These are phyloP conservation scores for Hydroisotoma schaefferi DNA, from an alignment of 2,888 invertebrate species.

Conservation along the genomic window DNA sequence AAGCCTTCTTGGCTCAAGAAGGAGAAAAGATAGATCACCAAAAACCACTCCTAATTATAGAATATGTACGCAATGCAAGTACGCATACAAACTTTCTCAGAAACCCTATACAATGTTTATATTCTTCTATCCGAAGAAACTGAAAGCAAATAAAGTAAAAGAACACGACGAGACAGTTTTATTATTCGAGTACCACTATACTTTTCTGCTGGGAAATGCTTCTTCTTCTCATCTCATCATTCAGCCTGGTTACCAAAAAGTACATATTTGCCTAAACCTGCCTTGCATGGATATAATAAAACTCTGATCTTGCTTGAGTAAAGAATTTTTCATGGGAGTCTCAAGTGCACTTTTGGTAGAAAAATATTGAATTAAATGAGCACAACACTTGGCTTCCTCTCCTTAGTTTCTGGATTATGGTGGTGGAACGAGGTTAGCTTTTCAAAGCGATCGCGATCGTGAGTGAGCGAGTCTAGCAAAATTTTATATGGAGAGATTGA, in stretches of 20 bases:
- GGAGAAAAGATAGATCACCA: conserved; percentile 6
- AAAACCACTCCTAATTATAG: conserved; percentile 2
- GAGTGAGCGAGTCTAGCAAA: too few species aligned
- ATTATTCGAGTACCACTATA: too few species aligned
- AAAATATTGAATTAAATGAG: neutral
- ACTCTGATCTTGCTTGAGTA: too few species aligned
- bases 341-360: neutral
- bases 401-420: neutral
- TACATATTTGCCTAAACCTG: conserved; percentile 1
- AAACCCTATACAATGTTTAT: too few species aligned
- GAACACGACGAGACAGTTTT: neutral
- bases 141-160: conserved; percentile 4
- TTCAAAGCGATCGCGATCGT: too few species aligned
- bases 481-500: too few species aligned
- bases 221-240: neutral
- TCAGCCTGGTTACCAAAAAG: too few species aligned
- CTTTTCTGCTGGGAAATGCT: neutral
- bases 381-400: neutral
- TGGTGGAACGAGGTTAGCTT: too few species aligned
- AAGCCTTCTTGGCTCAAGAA: neutral
- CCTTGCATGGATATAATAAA: neutral
- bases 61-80: neutral
- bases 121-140: neutral
- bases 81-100: too few species aligned
- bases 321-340: neutral